Evolutionary conservation across 2,888 invertebrate genomes (phyloP), one percentile per base, ranked within the genome.

Genomic region (Keiferia lycopersicella): DNA sequence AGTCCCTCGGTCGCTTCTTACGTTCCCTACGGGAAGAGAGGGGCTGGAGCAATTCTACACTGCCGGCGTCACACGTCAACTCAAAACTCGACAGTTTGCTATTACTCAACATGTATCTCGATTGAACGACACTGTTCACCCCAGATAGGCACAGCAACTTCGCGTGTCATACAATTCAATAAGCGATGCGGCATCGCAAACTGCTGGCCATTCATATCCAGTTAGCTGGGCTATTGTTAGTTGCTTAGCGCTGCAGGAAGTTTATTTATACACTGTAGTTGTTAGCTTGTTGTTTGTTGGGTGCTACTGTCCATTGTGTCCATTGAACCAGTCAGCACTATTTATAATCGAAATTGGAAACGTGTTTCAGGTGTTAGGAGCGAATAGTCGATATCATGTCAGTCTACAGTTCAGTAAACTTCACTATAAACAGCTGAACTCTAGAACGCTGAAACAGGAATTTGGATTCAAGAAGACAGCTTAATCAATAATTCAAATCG

Each of bases 131-230:
- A 64, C 53, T 64, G 50, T n/a, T 12, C 51, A 51, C 51, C 51
- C 20, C 51, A 51, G 51, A 62, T 64, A 61, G 56, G 22, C 69
- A 67, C 65, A 71, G 65, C 67, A n/a, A 68, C 74, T 75, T 78
- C 68, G 80, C 80, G 78, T 83, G 79, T 78, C 82, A 82, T 73
- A 78, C 84, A 83, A 83, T 81, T 82, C 82, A 83, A 84, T 84
- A 78, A 79, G 70, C 69, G 68, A 51, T 48, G 41, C 41, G 12
- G 12, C 41, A n/a, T 48, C 73, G 48, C 48, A 51, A 51, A 51
- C 20, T 73, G 74, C 71, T 68, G 68, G 69, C 75, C 79, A 79
- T 80, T 83, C 80, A 78, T 68, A 74, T 72, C 75, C 70, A 77
- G 77, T 80, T 76, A 77, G 69, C 71, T 20, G 50, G 50, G 8